These are phyloP conservation scores for Drosophila busckii DNA, from an alignment of 1,140 invertebrate genomes.

Conservation along the genomic window DNA sequence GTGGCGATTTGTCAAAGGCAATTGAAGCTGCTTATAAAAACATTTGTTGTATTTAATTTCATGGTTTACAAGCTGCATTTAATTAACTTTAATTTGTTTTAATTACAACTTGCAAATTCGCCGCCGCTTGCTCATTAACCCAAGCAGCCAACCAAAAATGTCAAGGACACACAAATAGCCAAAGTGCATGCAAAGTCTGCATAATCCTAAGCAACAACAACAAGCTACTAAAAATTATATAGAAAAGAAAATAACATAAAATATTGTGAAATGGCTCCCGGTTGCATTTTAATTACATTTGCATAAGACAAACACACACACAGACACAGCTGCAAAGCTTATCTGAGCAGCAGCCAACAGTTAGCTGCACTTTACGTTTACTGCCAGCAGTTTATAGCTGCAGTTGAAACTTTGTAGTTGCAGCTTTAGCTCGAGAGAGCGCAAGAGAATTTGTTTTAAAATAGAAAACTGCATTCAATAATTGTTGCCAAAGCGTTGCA, in stretches of 20 bases:
- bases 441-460: too few species aligned
- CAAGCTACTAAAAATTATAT: neutral
- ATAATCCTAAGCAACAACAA: slow-evolving; percentile 29
- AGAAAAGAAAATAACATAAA: slow-evolving; percentile 24
- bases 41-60: too few species aligned
- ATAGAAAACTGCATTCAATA: too few species aligned
- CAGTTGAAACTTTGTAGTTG: too few species aligned
- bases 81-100: slow-evolving; percentile 49
- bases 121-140: slow-evolving; percentile 27
- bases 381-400: too few species aligned
- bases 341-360: slow-evolving; percentile 8
- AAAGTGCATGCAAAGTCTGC: slow-evolving; percentile 7
- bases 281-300: slow-evolving; percentile 48
- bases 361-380: neutral
- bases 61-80: slow-evolving; percentile 31
- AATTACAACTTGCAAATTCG: slow-evolving; percentile 44
- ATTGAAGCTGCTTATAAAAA: too few species aligned
- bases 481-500: too few species aligned
- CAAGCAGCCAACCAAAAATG: slow-evolving; percentile 16
- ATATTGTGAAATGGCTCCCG: slow-evolving; percentile 39
- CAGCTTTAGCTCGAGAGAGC: too few species aligned
- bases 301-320: too few species aligned
- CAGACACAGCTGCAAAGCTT: too few species aligned
- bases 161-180: slow-evolving; percentile 1
- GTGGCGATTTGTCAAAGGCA: too few species aligned